Conservation (phyloP, 1,140 invertebrate species). For the Drosophila tropicalis region DNA sequence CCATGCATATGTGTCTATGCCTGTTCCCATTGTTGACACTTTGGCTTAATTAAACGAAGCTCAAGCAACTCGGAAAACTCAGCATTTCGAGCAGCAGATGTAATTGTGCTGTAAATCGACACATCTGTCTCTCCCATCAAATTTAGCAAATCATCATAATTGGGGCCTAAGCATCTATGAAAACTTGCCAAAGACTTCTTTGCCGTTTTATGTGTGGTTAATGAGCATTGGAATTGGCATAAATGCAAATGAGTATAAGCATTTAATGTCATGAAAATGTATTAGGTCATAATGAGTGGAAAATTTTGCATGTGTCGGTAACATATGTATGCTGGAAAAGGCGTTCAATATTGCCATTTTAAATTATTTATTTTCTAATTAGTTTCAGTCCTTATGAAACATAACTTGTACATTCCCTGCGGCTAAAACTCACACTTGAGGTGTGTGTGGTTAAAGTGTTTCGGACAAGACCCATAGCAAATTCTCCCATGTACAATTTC, state of each 20-base stretch:
- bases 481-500: constrained; percentile 35
- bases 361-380: constrained; percentile 75
- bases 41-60: constrained; percentile 72
- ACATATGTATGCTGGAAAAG: constrained; percentile 17
- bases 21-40: constrained; percentile 66
- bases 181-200: constrained; percentile 31
- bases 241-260: constrained; percentile 63
- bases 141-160: constrained; percentile 45
- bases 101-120: constrained; percentile 29
- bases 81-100: constrained; percentile 32
- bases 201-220: constrained; percentile 14
- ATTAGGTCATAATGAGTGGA: not conserved
- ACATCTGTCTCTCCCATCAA: constrained; percentile 40
- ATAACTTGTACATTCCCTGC: constrained; percentile 4
- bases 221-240: constrained; percentile 28
- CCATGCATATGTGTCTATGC: constrained; percentile 42
- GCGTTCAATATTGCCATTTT: constrained; percentile 37
- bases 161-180: constrained; percentile 42
- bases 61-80: constrained; percentile 40
- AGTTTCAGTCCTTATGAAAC: constrained; percentile 31
- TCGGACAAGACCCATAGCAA: constrained; percentile 16
- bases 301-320: constrained; percentile 25
- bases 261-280: constrained; percentile 47
- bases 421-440: constrained; percentile 49
- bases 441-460: constrained; percentile 32